A percentile compares a stretch with the other conserved stretches of the same genome.
phyloP scores from a whole-genome alignment of 2,888 invertebrate genomes.

The Hydriomena furcata region DNA sequence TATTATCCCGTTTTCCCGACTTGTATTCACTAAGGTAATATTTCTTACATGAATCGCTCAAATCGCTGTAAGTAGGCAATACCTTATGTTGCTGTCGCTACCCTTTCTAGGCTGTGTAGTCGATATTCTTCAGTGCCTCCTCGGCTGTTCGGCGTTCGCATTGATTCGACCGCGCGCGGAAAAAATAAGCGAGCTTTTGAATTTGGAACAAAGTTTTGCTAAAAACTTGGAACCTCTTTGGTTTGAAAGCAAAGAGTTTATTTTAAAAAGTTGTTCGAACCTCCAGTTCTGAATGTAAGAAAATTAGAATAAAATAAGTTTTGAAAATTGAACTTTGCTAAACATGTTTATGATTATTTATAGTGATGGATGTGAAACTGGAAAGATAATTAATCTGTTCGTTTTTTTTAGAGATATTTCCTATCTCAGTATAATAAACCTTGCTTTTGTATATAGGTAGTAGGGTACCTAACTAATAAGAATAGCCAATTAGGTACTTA shows the following conservation, averaged over 20 bases:
- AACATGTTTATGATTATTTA: not conserved
- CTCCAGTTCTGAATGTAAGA: too few species aligned
- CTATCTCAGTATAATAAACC: too few species aligned
- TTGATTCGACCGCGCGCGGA: constrained; percentile 21
- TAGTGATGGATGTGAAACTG: not conserved
- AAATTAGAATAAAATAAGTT: not conserved
- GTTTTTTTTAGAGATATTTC: not conserved
- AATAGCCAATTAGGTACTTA: too few species aligned
- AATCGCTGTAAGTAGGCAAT: constrained; percentile 1
- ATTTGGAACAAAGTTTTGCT: constrained; percentile 5
- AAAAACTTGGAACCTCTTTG: not conserved
- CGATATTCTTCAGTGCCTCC: constrained; percentile 38
- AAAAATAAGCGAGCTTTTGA: constrained; percentile 20
- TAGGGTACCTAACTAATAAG: too few species aligned
- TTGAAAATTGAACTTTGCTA: not conserved
- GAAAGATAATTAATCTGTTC: not conserved
- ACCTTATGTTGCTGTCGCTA: constrained; percentile 24
- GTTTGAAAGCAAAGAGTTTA: too few species aligned
- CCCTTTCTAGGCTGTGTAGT: constrained; percentile 33
- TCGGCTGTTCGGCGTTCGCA: constrained; percentile 24
- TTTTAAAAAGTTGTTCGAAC: too few species aligned
- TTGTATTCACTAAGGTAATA: constrained; percentile 38
- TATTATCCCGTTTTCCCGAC: too few species aligned
- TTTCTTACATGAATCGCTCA: not conserved
- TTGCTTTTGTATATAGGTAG: too few species aligned